Base-by-base conservation (phyloP, 2,797 vertebrate species). In the Xenops minutus region DNA sequence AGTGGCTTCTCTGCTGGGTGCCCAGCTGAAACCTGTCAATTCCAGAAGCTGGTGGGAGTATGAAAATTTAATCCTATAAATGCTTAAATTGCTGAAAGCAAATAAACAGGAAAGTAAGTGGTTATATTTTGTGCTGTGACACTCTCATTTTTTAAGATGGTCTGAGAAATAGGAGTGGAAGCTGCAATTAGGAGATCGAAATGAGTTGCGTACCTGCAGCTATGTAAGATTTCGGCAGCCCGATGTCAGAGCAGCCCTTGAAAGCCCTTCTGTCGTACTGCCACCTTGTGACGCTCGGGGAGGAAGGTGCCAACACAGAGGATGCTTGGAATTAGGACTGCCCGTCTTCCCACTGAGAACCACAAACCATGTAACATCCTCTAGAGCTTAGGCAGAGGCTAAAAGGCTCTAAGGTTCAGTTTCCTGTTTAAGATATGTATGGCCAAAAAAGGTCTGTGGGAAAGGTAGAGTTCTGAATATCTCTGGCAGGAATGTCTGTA, bases 181-280 rank as follows among this genome's bases (percentile, higher is more conserved):
- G 30, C 22, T 79, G 27, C 18, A 36, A 6, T 17, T 29, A 5
- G 14, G 12, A 13, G 18, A 17, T 8, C 64, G 55, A 64, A 58
- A 59, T 6, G 17, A 76, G 2, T 23, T 3, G 41, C 0, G 2
- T 37, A 5, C 32, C 73, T 48, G 41, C 32, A n/a, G 67, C 32
- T 43, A 0, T 5, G 2, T 3, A 8, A 10, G 34, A 32, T 37
- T 81, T 75, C 58, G 32, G 56, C 59, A 29, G 77, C 34, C n/a
- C 32, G 29, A 1, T 8, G 5, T 3, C 14, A 9, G 12, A 37
- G 32, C 32, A 59, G 62, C 36, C 39, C 20, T 26, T 8, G 79
- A 27, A 27, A 78, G 93, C 26, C 17, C 37, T 78, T 95, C 92
- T 92, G 82, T 43, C 26, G 32, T 76, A 32, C 80, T 92, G 94